A percentile compares a stretch with the other conserved stretches of the same genome.
These are phyloP conservation scores for Coenonympha arcania DNA, from an alignment of 2,888 invertebrate genomes.

Conservation along the genomic window DNA sequence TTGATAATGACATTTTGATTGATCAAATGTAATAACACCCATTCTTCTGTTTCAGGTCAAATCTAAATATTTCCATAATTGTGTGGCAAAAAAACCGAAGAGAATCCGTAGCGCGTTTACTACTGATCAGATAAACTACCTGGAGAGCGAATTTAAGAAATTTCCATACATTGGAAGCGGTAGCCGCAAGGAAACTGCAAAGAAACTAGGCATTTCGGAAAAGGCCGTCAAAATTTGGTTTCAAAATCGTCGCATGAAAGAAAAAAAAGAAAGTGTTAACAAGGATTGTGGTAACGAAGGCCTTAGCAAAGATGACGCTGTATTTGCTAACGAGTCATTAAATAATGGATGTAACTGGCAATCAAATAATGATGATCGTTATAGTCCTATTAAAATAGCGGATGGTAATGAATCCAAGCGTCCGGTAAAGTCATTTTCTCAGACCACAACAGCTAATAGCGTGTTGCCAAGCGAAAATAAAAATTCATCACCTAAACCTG, in stretches of 20 bases:
- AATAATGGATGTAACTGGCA: constrained; percentile 33
- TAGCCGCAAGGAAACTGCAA: constrained; percentile 79
- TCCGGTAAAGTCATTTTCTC: constrained; percentile 8
- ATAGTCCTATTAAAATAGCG: constrained; percentile 25
- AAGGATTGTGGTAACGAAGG: constrained; percentile 33
- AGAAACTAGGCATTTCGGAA: constrained; percentile 77
- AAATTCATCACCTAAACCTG: neutral
- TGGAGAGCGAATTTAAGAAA: constrained; percentile 81
- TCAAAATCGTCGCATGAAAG: constrained; percentile 85
- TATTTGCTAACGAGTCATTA: constrained; percentile 37
- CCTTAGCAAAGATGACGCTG: constrained; percentile 26
- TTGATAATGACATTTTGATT: no score
- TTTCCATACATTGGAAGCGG: constrained; percentile 80
- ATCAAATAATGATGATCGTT: constrained; percentile 37
- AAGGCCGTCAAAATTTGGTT: constrained; percentile 89
- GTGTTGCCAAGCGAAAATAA: neutral
- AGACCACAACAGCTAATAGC: neutral
- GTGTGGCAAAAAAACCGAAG: constrained; percentile 35
- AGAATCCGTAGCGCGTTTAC: constrained; percentile 79
- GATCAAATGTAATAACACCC: no score
- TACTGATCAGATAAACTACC: constrained; percentile 79
- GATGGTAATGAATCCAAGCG: constrained; percentile 30
- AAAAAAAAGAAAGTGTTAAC: constrained; percentile 71
- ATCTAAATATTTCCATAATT: constrained; percentile 8
- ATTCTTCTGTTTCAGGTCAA: constrained; percentile 18